Evolutionary conservation across 2,888 invertebrate genomes (phyloP), one percentile per base, ranked within the genome.

Genomic region (Eupithecia subumbrata): DNA sequence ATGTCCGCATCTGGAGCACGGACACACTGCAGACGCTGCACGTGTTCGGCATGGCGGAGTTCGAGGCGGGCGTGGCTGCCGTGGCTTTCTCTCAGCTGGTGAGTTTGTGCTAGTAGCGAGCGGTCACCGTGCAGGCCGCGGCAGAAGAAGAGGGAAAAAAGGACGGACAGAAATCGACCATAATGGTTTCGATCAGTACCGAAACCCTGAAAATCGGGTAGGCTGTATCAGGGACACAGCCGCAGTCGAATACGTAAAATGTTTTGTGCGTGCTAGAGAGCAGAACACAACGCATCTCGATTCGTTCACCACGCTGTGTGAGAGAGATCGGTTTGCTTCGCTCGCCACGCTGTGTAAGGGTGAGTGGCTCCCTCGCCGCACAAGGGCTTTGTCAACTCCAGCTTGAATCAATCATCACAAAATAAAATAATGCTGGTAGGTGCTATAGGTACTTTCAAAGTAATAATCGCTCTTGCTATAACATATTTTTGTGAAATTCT

Each of bases 1-100:
- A 98, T 87, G 97, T 99, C 25, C 96, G 98, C 75, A 98, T 99
- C 82, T 99, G 98, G 98, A 98, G 98, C 87, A 97, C 98, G 0
- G 97, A 98, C 90, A 97, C 98, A 1, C 91, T 99, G 80, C 97
- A 97, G 89, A 98, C 98, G 0, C 95, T 98, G 63, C 97, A 98
- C 87, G 98, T 98, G 43, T 97, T 98, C 87, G 98, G 98, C 7
- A 97, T 98, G 97, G 98, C 98, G 0, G 98, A 98, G 89, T 97
- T 98, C 86, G 97, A 98, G 85, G 96, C 97, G 72, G 98, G 98
- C 0, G 98, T 99, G 0, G 96, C 98, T 0, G 98, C 98, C 0
- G 97, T 99, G 2, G 98, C 98, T 0, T 99, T 98, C 90, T 98
- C 98, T 0, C 97, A 98, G 88, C 92, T 98, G 93, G 98, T 98